Conservation (phyloP, 2,888 invertebrate genomes). For the Callinectes sapidus region DNA sequence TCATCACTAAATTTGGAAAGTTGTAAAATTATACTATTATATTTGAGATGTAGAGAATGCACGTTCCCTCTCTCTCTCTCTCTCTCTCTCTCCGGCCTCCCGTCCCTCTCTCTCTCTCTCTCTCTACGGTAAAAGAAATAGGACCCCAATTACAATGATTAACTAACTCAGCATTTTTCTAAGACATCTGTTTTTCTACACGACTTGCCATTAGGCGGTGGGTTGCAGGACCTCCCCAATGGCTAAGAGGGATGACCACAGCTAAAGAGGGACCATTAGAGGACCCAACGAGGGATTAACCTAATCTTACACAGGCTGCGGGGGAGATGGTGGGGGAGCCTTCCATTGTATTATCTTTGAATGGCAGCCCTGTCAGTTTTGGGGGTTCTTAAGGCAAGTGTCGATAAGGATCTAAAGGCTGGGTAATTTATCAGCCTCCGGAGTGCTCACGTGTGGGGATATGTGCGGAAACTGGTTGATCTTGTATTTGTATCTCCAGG, state of each 20-base stretch:
- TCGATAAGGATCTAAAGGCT: background rate
- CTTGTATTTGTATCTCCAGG: background rate
- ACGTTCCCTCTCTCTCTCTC: background rate
- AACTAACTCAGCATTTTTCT: background rate
- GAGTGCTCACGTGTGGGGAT: background rate
- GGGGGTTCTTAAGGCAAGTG: background rate
- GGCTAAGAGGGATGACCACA: background rate
- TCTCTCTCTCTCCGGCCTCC: background rate
- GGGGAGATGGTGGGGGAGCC: background rate
- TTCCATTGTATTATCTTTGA: background rate
- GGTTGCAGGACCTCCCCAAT: background rate
- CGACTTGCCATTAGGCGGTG: background rate
- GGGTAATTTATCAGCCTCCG: background rate
- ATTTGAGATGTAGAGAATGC: background rate
- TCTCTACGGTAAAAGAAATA: background rate
- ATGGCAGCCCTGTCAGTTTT: background rate
- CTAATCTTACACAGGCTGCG: background rate
- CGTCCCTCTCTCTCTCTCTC: background rate
- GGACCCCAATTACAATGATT: background rate
- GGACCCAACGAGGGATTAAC: conserved; percentile 16
- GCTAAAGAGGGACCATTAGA: background rate
- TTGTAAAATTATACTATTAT: background rate
- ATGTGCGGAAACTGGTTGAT: background rate
- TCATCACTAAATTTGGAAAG: background rate
- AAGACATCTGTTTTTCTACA: background rate